A percentile compares a stretch with the other conserved stretches of the same genome.
Conservation (phyloP, 2,888 invertebrate genomes). For the Hydrotaea cyrtoneurina region DNA sequence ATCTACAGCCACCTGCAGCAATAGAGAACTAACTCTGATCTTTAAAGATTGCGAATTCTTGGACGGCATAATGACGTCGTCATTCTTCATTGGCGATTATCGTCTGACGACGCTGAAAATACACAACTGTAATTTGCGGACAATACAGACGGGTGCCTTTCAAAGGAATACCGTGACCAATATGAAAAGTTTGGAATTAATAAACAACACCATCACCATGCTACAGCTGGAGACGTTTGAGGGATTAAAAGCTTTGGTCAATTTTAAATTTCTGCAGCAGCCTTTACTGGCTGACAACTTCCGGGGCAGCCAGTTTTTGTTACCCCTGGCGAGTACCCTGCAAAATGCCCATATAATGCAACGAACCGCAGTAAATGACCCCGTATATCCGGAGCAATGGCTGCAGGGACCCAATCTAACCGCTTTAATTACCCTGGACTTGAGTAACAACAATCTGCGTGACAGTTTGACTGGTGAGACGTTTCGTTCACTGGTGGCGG, state of each 20-base stretch:
- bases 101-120: constrained; percentile 16
- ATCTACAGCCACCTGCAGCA: background rate
- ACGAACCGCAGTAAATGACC: background rate
- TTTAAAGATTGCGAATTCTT: constrained; percentile 39
- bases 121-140: constrained; percentile 46
- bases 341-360: background rate
- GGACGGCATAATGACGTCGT: constrained; percentile 26
- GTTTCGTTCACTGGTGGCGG: constrained; percentile 1
- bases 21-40: constrained; percentile 12
- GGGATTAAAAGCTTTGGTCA: constrained; percentile 20
- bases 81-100: constrained; percentile 39
- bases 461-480: background rate
- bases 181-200: constrained; percentile 33
- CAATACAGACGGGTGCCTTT: constrained; percentile 28
- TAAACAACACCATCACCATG: constrained; percentile 27
- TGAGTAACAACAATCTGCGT: constrained; percentile 46
- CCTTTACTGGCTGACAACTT: background rate
- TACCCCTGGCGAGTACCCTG: background rate
- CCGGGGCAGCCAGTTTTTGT: constrained; percentile 12
- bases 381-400: constrained; percentile 34
- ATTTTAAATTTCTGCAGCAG: constrained; percentile 45
- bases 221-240: constrained; percentile 12
- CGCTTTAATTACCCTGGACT: background rate
- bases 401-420: constrained; percentile 6
- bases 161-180: constrained; percentile 21